These are phyloP conservation scores for Petrocephalus schoutedeni DNA, from an alignment of 2,797 vertebrate genomes.

Conservation along the genomic window DNA sequence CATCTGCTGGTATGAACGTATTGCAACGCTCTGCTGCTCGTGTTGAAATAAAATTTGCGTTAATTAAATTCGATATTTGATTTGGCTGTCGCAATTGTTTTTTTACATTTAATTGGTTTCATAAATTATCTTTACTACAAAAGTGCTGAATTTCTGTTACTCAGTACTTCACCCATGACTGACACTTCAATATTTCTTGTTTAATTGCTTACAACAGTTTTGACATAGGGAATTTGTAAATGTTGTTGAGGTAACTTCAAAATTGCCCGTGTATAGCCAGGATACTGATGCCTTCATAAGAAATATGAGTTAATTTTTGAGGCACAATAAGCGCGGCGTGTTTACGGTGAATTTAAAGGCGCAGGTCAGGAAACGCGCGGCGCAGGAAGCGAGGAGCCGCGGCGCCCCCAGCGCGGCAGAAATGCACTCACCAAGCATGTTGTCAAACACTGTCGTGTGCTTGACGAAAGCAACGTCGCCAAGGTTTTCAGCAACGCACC, in stretches of 20 bases:
- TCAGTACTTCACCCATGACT: background rate
- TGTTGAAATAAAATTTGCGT: background rate
- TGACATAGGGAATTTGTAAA: background rate
- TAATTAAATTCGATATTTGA: background rate
- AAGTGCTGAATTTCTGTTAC: constrained; percentile 3
- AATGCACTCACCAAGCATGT: constrained; percentile 60
- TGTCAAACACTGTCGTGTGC: constrained; percentile 69
- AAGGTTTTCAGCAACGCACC: constrained; percentile 73
- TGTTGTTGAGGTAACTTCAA: background rate
- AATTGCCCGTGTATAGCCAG: background rate
- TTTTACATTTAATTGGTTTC: background rate
- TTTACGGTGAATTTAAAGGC: background rate
- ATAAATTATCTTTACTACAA: constrained; percentile 4
- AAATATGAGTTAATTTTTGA: background rate
- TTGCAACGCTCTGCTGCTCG: background rate
- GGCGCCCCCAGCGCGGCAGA: background rate
- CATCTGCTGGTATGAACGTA: constrained; percentile 37
- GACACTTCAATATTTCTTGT: background rate
- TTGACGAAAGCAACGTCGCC: constrained; percentile 73
- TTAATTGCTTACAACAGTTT: constrained; percentile 1
- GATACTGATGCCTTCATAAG: background rate
- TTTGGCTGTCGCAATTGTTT: background rate
- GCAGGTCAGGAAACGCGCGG: background rate
- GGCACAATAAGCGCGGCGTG: background rate
- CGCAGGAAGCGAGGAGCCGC: background rate